Evolutionary conservation across 2,888 invertebrate species (phyloP).

Genomic region (Spilosoma lubricipeda): DNA sequence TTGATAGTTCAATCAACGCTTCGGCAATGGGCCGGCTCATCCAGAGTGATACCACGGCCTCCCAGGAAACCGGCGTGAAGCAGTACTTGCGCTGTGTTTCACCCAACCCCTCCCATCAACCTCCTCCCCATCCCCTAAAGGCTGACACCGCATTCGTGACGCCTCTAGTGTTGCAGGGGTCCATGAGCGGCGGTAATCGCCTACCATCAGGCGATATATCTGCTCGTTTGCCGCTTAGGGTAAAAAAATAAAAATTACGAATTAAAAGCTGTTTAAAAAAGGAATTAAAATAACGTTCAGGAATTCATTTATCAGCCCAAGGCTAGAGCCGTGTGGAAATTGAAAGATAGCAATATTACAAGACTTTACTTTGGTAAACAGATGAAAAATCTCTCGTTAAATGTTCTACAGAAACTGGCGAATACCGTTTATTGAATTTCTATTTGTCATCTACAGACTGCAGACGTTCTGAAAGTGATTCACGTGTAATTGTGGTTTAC

Average conservation of each 20-base stretch:
- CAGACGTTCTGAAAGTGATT: not conserved
- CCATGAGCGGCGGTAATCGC: no score
- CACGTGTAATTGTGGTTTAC: not conserved
- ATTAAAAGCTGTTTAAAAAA: conserved; percentile 14
- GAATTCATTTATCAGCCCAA: conserved; percentile 27
- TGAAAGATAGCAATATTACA: conserved; percentile 37
- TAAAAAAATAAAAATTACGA: not conserved
- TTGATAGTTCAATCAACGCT: not conserved
- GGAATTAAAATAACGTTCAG: conserved; percentile 21
- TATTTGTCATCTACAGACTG: not conserved
- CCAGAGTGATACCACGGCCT: no score
- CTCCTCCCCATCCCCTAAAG: no score
- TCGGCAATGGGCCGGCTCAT: no score
- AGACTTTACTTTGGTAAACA: conserved; percentile 2
- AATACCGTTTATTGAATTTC: conserved; percentile 4
- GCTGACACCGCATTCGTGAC: no score
- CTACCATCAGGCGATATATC: no score
- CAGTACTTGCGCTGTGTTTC: no score
- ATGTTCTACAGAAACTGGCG: not conserved
- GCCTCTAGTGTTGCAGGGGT: no score
- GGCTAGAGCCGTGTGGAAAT: conserved; percentile 21
- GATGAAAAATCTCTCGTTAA: not conserved
- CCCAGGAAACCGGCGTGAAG: no score
- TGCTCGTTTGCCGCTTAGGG: no score
- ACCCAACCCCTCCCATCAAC: no score